These are phyloP conservation scores for Brachylomia viminalis DNA, from an alignment of 2,888 invertebrate genomes.

Conservation along the genomic window DNA sequence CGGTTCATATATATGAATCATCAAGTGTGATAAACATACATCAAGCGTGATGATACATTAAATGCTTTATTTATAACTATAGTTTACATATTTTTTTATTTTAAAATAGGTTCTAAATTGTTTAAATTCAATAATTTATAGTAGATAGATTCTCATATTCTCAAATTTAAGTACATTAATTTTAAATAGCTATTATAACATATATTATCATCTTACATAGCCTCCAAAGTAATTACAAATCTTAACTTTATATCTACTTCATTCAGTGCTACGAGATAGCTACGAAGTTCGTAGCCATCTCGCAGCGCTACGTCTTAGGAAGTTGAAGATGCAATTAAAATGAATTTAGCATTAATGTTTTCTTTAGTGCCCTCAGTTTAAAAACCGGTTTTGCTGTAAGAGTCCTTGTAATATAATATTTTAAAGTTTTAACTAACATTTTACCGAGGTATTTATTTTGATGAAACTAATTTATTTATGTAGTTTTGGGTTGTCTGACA, in stretches of 20 bases:
- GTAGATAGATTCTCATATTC: background rate
- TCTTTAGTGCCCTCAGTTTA: constrained; percentile 42
- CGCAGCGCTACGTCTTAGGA: constrained; percentile 64
- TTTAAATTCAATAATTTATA: background rate
- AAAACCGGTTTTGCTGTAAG: constrained; percentile 38
- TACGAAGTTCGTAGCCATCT: constrained; percentile 59
- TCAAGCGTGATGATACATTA: background rate
- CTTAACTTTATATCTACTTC: constrained; percentile 44
- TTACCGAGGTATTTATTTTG: constrained; percentile 26
- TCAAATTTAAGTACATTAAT: background rate
- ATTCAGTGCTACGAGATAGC: constrained; percentile 13
- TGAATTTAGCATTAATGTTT: constrained; percentile 59
- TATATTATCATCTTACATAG: constrained; percentile 3
- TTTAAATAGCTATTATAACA: background rate
- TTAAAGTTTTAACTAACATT: constrained; percentile 7
- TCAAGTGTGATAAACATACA: background rate
- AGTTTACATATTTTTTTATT: background rate
- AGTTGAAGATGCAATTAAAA: constrained; percentile 60
- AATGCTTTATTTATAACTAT: background rate
- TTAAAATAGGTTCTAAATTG: background rate
- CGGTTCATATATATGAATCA: background rate
- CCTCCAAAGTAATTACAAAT: constrained; percentile 33
- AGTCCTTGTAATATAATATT: constrained; percentile 20
- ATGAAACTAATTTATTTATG: constrained; percentile 42
- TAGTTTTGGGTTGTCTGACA: background rate